phyloP scores from a whole-genome alignment of 2,113 vertebrate genomes.

The Myiagra hebetior region DNA sequence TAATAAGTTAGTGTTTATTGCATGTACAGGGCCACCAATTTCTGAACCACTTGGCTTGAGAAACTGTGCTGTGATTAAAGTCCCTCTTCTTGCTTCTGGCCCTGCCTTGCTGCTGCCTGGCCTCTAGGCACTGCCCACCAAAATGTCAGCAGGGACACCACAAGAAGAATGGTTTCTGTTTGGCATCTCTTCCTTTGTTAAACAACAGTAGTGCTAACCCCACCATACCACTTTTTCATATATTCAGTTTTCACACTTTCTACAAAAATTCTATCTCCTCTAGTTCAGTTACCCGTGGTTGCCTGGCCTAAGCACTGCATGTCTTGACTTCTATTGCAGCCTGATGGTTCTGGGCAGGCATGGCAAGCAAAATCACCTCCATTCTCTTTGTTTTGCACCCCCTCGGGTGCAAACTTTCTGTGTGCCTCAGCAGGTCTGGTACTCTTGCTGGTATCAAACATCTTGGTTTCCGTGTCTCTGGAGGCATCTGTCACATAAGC shows the following conservation, averaged over 20 bases:
- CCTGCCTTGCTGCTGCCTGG: neutral
- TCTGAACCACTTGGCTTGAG: neutral
- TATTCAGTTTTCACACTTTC: neutral
- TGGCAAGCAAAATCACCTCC: neutral
- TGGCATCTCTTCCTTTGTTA: neutral
- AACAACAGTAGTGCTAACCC: neutral
- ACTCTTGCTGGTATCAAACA: neutral
- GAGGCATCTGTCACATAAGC: neutral
- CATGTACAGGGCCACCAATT: neutral
- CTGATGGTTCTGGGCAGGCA: neutral
- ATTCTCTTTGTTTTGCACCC: rapidly evolving
- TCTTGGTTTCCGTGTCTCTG: neutral
- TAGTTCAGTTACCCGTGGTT: neutral
- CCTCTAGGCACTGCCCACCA: neutral
- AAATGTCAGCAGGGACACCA: neutral
- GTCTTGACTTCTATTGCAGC: neutral
- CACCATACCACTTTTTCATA: neutral
- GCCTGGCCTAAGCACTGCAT: neutral
- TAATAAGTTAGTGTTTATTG: neutral
- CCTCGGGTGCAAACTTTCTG: rapidly evolving
- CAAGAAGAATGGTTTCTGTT: neutral
- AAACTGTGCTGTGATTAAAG: neutral
- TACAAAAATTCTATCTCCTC: neutral
- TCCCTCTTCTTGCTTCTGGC: neutral
- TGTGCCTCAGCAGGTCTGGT: neutral